These are phyloP conservation scores for Brachypterus glaber DNA, from an alignment of 2,888 invertebrate genomes.

Conservation along the genomic window DNA sequence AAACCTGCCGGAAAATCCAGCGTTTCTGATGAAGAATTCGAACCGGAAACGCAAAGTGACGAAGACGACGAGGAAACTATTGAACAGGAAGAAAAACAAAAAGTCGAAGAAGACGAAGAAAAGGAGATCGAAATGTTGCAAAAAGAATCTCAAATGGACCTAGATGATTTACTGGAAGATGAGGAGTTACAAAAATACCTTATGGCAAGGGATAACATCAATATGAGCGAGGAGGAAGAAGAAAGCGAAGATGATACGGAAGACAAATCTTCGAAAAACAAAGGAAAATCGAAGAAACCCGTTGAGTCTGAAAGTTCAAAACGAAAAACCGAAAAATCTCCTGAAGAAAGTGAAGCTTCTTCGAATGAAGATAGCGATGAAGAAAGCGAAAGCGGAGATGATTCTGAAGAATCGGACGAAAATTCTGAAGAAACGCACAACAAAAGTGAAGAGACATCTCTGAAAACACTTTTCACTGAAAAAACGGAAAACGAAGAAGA, in stretches of 20 bases:
- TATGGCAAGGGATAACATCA: constrained; percentile 53
- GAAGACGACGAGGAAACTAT: constrained; percentile 92
- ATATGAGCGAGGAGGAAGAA: constrained; percentile 37
- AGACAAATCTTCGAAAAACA: constrained; percentile 25
- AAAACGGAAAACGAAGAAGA: constrained; percentile 50
- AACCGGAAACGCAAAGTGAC: constrained; percentile 64
- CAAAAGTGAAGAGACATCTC: constrained; percentile 28
- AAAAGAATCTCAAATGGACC: constrained; percentile 79
- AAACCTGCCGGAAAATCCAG: no score
- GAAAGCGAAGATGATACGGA: constrained; percentile 26
- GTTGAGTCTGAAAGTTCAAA: no score
- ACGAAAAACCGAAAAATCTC: constrained; percentile 48
- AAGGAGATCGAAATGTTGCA: constrained; percentile 77
- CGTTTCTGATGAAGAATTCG: constrained; percentile 68
- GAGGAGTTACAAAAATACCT: constrained; percentile 74
- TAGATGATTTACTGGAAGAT: constrained; percentile 76
- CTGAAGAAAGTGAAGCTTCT: constrained; percentile 40
- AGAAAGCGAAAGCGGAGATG: constrained; percentile 26
- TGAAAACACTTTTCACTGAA: constrained; percentile 26
- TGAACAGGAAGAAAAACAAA: constrained; percentile 64
- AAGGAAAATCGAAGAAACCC: constrained; percentile 30
- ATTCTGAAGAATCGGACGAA: constrained; percentile 6
- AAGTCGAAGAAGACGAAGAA: constrained; percentile 44
- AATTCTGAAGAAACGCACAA: constrained; percentile 21
- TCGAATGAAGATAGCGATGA: constrained; percentile 32